Evolutionary conservation across 2,888 invertebrate species (phyloP).

Genomic region (Xanthia icteritia): DNA sequence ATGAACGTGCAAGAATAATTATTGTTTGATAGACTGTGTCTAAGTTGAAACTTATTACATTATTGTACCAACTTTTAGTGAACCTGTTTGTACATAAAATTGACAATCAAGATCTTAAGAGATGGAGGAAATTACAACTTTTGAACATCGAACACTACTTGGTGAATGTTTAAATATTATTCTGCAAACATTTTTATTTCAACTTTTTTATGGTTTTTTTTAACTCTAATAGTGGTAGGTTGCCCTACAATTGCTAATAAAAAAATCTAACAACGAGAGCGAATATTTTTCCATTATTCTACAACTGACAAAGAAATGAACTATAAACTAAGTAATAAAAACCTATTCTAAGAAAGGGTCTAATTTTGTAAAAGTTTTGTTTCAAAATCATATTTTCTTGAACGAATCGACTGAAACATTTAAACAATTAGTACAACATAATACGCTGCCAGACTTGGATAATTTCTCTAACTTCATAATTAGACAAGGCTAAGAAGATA

Average conservation of each 20-base stretch:
- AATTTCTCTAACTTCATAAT: slow-evolving; percentile 48
- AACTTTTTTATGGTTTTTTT: background rate
- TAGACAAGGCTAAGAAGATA: slow-evolving; percentile 35
- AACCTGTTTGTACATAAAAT: background rate
- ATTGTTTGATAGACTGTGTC: background rate
- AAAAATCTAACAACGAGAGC: background rate
- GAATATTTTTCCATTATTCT: background rate
- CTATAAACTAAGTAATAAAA: background rate
- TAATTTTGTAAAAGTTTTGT: slow-evolving; percentile 18
- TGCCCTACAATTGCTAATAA: background rate
- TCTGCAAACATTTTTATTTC: background rate
- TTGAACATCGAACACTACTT: background rate
- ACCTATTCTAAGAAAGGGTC: slow-evolving; percentile 5
- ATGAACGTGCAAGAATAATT: background rate
- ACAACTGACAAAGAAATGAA: background rate
- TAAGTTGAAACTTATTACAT: slow-evolving; percentile 4
- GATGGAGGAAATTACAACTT: background rate
- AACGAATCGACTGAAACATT: slow-evolving; percentile 37
- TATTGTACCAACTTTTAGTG: background rate
- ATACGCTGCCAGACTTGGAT: slow-evolving; percentile 54
- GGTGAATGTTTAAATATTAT: background rate
- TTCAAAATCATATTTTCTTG: slow-evolving; percentile 29
- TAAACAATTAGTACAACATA: slow-evolving; percentile 41
- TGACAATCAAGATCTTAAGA: background rate
- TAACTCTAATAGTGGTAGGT: background rate